These are phyloP conservation scores for Gortyna flavago DNA, from an alignment of 2,888 invertebrate genomes.

Conservation along the genomic window DNA sequence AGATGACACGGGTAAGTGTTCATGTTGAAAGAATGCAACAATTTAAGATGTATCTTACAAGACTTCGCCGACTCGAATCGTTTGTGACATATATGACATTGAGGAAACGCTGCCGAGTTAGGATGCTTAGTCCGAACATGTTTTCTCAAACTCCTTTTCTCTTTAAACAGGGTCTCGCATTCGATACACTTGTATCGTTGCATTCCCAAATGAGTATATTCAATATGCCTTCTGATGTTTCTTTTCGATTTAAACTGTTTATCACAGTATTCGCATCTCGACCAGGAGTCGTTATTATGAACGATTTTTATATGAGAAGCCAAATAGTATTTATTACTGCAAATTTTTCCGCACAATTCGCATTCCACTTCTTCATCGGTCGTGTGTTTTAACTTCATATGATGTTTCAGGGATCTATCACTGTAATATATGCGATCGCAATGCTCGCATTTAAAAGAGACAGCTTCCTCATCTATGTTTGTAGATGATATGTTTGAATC, in stretches of 20 bases:
- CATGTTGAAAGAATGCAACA: slow-evolving; percentile 83
- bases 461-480: slow-evolving; percentile 69
- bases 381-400: slow-evolving; percentile 82
- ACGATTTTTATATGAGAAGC: slow-evolving; percentile 83
- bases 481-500: slow-evolving; percentile 78
- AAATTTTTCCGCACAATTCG: slow-evolving; percentile 78
- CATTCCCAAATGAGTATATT: slow-evolving; percentile 83
- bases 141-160: slow-evolving; percentile 82
- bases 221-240: slow-evolving; percentile 82
- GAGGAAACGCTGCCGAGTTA: slow-evolving; percentile 79
- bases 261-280: slow-evolving; percentile 83
- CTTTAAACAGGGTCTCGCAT: slow-evolving; percentile 84
- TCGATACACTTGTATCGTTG: slow-evolving; percentile 83
- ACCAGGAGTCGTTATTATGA: slow-evolving; percentile 77
- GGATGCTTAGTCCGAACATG: slow-evolving; percentile 83
- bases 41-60: slow-evolving; percentile 83
- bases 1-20: slow-evolving; percentile 82
- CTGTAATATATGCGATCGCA: slow-evolving; percentile 81
- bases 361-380: slow-evolving; percentile 79
- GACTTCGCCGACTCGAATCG: slow-evolving; percentile 85
- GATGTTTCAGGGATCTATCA: slow-evolving; percentile 82
- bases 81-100: slow-evolving; percentile 83
- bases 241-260: slow-evolving; percentile 84
- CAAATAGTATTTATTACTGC: slow-evolving; percentile 83
- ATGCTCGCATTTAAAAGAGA: slow-evolving; percentile 76